Conservation (phyloP, 2,888 invertebrate genomes). For the Andrena flavipes region DNA sequence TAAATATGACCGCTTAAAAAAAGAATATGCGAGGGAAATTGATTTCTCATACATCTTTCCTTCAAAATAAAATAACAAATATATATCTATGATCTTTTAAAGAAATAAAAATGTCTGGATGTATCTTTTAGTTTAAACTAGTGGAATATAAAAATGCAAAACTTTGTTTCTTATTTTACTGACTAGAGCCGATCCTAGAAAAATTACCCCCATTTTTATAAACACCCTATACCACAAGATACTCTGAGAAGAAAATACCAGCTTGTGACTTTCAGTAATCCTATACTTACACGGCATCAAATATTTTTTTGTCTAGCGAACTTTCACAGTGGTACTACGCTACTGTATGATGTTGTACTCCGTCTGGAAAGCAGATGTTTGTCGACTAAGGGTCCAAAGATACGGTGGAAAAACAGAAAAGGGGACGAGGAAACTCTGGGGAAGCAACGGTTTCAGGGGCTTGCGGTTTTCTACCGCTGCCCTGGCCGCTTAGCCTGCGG, state of each 20-base stretch:
- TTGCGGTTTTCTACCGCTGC: slow-evolving; percentile 34
- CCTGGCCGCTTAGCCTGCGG: slow-evolving; percentile 74
- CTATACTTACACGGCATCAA: neutral
- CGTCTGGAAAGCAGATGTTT: slow-evolving; percentile 6
- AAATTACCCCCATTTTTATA: neutral
- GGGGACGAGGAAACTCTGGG: neutral
- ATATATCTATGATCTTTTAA: too few species aligned
- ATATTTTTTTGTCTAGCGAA: slow-evolving; percentile 4
- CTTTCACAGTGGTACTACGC: neutral
- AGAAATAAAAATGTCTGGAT: too few species aligned
- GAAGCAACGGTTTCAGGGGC: slow-evolving; percentile 7
- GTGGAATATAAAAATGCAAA: too few species aligned
- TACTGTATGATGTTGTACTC: neutral
- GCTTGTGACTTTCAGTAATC: neutral
- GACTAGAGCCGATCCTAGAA: too few species aligned
- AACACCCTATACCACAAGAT: neutral
- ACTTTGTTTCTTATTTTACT: too few species aligned
- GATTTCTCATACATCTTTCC: too few species aligned
- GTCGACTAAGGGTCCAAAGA: slow-evolving; percentile 25
- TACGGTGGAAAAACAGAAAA: slow-evolving; percentile 10
- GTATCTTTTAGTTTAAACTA: too few species aligned
- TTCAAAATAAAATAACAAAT: too few species aligned
- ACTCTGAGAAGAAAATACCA: neutral
- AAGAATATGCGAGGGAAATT: too few species aligned
- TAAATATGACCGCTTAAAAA: too few species aligned